Conservation (phyloP, 2,888 invertebrate species). For the Gandaritis pyraliata region DNA sequence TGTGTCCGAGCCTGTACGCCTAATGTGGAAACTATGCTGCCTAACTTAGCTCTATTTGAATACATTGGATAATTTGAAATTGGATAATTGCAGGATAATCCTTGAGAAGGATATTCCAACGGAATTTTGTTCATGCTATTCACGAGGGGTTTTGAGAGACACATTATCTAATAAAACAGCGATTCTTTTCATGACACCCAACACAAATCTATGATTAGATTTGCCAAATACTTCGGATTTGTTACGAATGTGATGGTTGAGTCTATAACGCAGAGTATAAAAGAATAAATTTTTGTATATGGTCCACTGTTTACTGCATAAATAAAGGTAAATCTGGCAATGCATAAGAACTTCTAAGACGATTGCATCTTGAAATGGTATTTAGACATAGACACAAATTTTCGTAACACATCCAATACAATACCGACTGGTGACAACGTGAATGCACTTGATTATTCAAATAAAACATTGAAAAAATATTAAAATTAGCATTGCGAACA, state of each 20-base stretch:
- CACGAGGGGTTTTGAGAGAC: conserved; percentile 5
- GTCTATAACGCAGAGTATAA: no score
- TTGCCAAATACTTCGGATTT: no score
- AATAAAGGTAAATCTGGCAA: no score
- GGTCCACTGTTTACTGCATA: no score
- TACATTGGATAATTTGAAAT: conserved; percentile 34
- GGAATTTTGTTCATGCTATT: conserved; percentile 6
- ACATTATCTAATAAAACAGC: neutral
- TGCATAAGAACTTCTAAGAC: no score
- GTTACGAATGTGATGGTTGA: no score
- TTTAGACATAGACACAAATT: no score
- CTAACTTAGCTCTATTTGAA: conserved; percentile 30
- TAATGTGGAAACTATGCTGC: conserved; percentile 25
- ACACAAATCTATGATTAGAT: no score
- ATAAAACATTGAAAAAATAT: conserved; percentile 33
- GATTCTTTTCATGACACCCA: neutral
- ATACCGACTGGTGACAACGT: neutral
- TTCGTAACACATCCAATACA: neutral
- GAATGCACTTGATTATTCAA: conserved; percentile 4
- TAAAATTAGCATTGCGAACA: conserved; percentile 39
- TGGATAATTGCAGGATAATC: conserved; percentile 26
- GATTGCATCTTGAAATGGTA: no score
- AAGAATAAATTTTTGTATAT: no score
- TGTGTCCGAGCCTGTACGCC: conserved; percentile 11
- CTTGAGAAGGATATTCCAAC: conserved; percentile 24